A percentile compares a stretch with the other conserved stretches of the same genome.
phyloP scores from a whole-genome alignment of 2,797 vertebrate species.

The Salarias fasciatus region DNA sequence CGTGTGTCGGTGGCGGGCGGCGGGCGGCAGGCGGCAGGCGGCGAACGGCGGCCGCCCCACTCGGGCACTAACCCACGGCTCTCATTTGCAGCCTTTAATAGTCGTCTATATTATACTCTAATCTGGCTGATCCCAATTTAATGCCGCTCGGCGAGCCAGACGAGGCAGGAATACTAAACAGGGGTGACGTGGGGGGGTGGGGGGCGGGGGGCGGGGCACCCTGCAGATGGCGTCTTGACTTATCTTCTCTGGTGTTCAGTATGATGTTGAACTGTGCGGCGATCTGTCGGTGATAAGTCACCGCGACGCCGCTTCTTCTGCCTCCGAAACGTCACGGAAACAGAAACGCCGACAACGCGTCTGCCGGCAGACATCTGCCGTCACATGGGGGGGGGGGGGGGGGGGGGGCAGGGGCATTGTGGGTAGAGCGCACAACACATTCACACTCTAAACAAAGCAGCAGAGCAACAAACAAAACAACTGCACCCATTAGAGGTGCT shows the following conservation, averaged over 20 bases:
- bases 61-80: conserved; percentile 79
- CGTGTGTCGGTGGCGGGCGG: too few species aligned
- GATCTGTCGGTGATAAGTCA: too few species aligned
- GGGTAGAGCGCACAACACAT: conserved; percentile 33
- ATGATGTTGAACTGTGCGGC: too few species aligned
- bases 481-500: conserved; percentile 22
- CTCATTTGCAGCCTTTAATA: conserved; percentile 97
- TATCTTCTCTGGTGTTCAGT: conserved; percentile 20
- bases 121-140: conserved; percentile 99
- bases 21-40: too few species aligned
- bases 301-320: too few species aligned
- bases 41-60: too few species aligned
- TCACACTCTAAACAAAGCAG: background rate
- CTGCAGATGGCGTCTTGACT: conserved; percentile 50
- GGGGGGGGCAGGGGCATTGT: conserved; percentile 47
- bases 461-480: conserved; percentile 1
- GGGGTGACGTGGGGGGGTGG: conserved; percentile 72
- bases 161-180: conserved; percentile 87
- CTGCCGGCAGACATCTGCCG: conserved; percentile 42
- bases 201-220: conserved; percentile 33
- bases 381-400: conserved; percentile 33
- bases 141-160: conserved; percentile 88
- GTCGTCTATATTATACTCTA: conserved; percentile 95
- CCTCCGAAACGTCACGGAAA: conserved; percentile 1
- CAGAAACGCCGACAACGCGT: conserved; percentile 1